A percentile compares a stretch with the other conserved stretches of the same genome.
Evolutionary conservation across 92 coral and sea anemone species (phyloP).

Genomic region (Montipora capitata): DNA sequence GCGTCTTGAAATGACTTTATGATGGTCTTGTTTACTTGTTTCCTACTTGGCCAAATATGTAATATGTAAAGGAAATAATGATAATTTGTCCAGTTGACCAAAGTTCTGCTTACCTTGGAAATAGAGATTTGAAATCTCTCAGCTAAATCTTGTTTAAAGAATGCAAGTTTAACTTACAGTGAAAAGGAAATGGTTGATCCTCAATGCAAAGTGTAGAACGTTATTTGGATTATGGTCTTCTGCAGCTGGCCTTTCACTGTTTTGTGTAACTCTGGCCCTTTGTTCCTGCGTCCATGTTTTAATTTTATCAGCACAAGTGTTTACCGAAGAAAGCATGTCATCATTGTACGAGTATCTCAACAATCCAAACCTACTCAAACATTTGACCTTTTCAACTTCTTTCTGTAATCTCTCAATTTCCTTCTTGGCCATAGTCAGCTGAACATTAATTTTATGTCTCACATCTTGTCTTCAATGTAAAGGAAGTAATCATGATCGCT

Average conservation of each 20-base stretch:
- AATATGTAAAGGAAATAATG: constrained; percentile 38
- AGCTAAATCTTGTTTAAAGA: constrained; percentile 48
- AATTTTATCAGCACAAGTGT: constrained; percentile 7
- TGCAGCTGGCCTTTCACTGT: constrained; percentile 12
- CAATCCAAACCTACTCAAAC: constrained; percentile 36
- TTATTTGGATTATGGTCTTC: constrained; percentile 31
- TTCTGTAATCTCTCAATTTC: constrained; percentile 26
- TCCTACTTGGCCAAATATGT: constrained; percentile 63
- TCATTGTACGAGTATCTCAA: constrained; percentile 29
- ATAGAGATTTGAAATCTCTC: constrained; percentile 55
- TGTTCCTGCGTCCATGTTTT: constrained; percentile 35
- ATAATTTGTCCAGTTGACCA: constrained; percentile 66
- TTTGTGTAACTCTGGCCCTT: constrained; percentile 24
- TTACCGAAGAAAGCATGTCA: not conserved
- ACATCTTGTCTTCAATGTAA: not conserved
- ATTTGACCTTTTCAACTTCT: constrained; percentile 35
- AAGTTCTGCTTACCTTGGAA: constrained; percentile 39
- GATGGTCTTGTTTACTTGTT: constrained; percentile 48
- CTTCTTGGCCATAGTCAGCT: constrained; percentile 5
- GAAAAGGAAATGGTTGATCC: constrained; percentile 53
- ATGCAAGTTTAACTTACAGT: constrained; percentile 29
- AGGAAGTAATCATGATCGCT: not conserved
- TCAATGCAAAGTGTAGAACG: constrained; percentile 29
- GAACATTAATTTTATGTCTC: too few relatives aligned
- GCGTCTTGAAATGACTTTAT: constrained; percentile 42